Evolutionary conservation across 2,113 vertebrate species (phyloP), one percentile per base, ranked within the genome.

Genomic region (Prionailurus viverrinus): DNA sequence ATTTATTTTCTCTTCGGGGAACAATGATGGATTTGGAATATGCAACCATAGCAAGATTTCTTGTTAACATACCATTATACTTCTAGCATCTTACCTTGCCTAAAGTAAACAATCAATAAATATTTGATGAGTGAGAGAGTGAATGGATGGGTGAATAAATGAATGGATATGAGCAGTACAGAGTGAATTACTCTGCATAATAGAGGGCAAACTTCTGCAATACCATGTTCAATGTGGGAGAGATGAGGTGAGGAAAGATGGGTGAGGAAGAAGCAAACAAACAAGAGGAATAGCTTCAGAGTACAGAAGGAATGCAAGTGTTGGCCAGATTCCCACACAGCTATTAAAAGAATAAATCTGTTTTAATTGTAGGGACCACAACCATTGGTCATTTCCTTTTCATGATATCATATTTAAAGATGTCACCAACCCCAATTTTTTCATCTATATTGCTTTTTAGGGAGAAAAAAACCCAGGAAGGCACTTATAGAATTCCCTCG

Each of bases 321-420:
- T 58, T 97, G 82, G 90, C 66, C 5, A 61, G 27, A 36, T 76
- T 92, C 69, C 90, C 79, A 76, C 18, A 21, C 1, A 71, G 83
- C 80, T 87, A 88, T 94, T 97, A 92, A 94, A 94, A 88, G 19
- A 84, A 94, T 89, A 94, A 87, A 95, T 74, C 6, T 66, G 3
- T 83, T 97, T 94, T 84, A 88, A 81, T 87, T 90, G 87, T 55
- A 7, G 45, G 68, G 0, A 23, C 19, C 16, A 84, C 8, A 86
- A 81, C 29, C 61, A 79, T 53, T 94, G 76, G 69, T 45, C n/a
- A 95, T 89, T 92, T 80, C 51, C 9, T 58, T 33, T 33, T 95
- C 58, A 69, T 78, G 48, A 84, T 71, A 45, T 88, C 66, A 81
- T 92, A 76, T 31, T 93, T 78, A 81, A 94, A 92, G 58, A 88